Percentiles rank a stretch among this genome's conserved stretches.
phyloP scores from a whole-genome alignment of 2,797 vertebrate genomes.

The Aulostomus chinensis region DNA sequence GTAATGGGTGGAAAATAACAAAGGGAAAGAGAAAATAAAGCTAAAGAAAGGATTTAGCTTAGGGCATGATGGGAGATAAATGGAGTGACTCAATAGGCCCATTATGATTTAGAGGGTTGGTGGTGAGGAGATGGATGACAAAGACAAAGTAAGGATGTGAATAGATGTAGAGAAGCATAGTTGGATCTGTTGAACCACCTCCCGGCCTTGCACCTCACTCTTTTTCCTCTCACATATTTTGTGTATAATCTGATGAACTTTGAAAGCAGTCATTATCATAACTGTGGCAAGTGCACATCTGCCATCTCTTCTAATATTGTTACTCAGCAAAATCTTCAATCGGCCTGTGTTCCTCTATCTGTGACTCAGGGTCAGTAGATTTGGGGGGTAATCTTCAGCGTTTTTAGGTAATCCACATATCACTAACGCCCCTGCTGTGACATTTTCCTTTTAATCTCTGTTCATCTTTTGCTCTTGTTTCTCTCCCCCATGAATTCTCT shows the following conservation, averaged over 20 bases:
- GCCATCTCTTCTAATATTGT: conserved; percentile 38
- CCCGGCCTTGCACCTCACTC: conserved; percentile 44
- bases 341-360: conserved; percentile 10
- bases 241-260: conserved; percentile 50
- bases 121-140: conserved; percentile 54
- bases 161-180: conserved; percentile 60
- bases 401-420: conserved; percentile 21
- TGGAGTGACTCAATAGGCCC: conserved; percentile 66
- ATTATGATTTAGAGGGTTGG: conserved; percentile 54
- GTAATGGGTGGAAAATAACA: conserved; percentile 33
- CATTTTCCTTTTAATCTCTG: conserved; percentile 43
- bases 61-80: conserved; percentile 71
- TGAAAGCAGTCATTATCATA: conserved; percentile 48
- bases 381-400: conserved; percentile 33
- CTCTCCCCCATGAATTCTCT: conserved; percentile 21
- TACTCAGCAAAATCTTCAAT: conserved; percentile 41
- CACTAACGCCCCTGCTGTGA: conserved; percentile 6
- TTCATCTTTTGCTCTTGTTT: conserved; percentile 30
- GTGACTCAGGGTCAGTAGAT: conserved; percentile 30
- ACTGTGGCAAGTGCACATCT: conserved; percentile 55
- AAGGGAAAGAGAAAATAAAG: conserved; percentile 25
- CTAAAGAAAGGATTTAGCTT: conserved; percentile 64
- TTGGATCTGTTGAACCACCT: conserved; percentile 65
- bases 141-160: conserved; percentile 58
- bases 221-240: conserved; percentile 43